Conservation (phyloP, 2,113 vertebrate species). For the Solenodon paradoxus region DNA sequence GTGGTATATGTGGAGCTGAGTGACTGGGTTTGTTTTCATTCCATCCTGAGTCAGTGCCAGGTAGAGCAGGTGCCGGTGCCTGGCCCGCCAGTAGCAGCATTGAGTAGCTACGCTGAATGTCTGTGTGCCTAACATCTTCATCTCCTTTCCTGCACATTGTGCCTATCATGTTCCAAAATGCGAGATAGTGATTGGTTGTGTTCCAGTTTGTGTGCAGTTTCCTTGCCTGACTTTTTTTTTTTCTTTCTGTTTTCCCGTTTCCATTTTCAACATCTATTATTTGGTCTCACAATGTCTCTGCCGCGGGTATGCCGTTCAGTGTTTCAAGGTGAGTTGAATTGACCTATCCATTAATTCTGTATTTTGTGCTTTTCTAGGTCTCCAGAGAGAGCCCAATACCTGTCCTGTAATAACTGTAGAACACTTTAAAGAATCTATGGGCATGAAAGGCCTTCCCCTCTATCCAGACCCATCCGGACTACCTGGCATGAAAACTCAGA, state of each 20-base stretch:
- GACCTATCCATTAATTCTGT: slow-evolving; percentile 63
- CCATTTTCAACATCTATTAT: slow-evolving; percentile 77
- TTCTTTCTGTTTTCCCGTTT: slow-evolving; percentile 50
- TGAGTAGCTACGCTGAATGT: slow-evolving; percentile 59
- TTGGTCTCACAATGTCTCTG: slow-evolving; percentile 60
- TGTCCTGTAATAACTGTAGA: slow-evolving; percentile 75
- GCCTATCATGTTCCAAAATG: slow-evolving; percentile 44
- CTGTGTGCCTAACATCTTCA: slow-evolving; percentile 74
- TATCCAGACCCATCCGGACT: slow-evolving; percentile 52
- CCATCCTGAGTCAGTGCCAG: slow-evolving; percentile 46
- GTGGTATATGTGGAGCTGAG: slow-evolving; percentile 37
- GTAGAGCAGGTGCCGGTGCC: slow-evolving; percentile 63
- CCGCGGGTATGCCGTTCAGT: slow-evolving; percentile 59
- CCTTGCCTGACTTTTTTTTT: slow-evolving; percentile 70
- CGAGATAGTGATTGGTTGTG: slow-evolving; percentile 52
- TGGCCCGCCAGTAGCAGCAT: slow-evolving; percentile 48
- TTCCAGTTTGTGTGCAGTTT: slow-evolving; percentile 55
- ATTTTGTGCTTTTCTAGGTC: slow-evolving; percentile 79
- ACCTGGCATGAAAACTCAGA: slow-evolving; percentile 65
- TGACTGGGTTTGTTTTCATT: slow-evolving; percentile 57
- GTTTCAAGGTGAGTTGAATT: not conserved
- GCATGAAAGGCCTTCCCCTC: slow-evolving; percentile 58
- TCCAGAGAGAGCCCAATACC: slow-evolving; percentile 73
- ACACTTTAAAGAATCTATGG: slow-evolving; percentile 64
- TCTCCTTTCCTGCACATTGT: slow-evolving; percentile 60